phyloP scores from a whole-genome alignment of 2,888 invertebrate genomes.

The Idaea straminata region DNA sequence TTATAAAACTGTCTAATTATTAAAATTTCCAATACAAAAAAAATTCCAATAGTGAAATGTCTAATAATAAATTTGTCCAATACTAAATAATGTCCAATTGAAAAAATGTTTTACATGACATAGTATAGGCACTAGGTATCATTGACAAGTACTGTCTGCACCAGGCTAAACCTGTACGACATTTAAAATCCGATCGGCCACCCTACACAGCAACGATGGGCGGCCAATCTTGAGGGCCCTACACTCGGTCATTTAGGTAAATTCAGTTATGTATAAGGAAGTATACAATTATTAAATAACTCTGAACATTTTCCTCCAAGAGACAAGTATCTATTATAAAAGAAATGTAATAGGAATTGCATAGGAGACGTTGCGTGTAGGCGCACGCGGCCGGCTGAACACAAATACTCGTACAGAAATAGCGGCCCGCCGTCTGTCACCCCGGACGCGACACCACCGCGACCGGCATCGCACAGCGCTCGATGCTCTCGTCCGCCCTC shows the following conservation, averaged over 20 bases:
- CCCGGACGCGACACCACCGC: slow-evolving; percentile 48
- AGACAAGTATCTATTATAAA: slow-evolving; percentile 14
- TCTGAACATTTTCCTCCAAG: slow-evolving; percentile 2
- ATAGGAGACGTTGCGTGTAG: slow-evolving; percentile 54
- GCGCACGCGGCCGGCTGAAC: slow-evolving; percentile 42
- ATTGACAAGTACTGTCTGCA: no score
- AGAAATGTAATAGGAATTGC: slow-evolving; percentile 45
- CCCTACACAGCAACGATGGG: neutral
- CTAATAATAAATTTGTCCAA: no score
- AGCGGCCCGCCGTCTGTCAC: slow-evolving; percentile 68
- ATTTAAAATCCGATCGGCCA: neutral
- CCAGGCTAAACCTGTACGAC: no score
- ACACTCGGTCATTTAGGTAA: neutral
- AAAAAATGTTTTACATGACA: no score
- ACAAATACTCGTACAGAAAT: slow-evolving; percentile 69
- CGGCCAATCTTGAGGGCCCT: neutral
- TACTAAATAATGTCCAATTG: no score
- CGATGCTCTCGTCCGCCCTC: slow-evolving; percentile 13
- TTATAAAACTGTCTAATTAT: no score
- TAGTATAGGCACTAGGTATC: no score
- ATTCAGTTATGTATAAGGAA: neutral
- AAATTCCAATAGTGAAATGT: no score
- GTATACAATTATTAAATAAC: neutral
- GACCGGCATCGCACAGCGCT: slow-evolving; percentile 29
- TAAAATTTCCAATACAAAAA: no score